Evolutionary conservation across 2,888 invertebrate genomes (phyloP), one percentile per base, ranked within the genome.

Genomic region (Poecilobothrus nobilitatus): DNA sequence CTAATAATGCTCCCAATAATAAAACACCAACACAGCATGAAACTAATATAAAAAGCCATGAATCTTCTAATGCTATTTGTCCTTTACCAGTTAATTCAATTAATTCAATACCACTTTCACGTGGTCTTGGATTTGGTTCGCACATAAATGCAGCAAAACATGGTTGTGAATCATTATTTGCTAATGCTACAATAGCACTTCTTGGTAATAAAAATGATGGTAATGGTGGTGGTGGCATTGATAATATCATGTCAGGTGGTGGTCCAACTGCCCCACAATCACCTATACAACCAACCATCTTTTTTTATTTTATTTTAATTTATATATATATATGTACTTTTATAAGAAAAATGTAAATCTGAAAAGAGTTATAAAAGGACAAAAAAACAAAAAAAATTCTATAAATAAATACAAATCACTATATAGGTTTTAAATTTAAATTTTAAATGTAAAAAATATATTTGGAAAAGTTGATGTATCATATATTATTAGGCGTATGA

Each of bases 201-300:
- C 78, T 78, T 4, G 82, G 79, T 63, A 82, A 74, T 68, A 94
- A 83, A 81, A 92, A 92, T 1, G 89, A 86, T 4, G 93, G 93
- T 73, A 91, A 84, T 0, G 93, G 94, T 0, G 94, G 94, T 63
- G 94, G 94, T 9, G 94, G 94, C 84, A 94, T 88, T 75, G 88
- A 89, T 68, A 92, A 83, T 73, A 93, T 92, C 70, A 86, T 88
- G 81, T 93, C 91, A 0, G 94, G 94, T 0, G 94, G 94, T 66
- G 81, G 81, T 15, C 79, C 80, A 62, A 78, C 75, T 69, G 77
- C 78, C 64, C 77, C 79, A 71, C 81, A 81, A 68, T 81, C 79
- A 67, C 81, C 80, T 70, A 80, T 73, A 70, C 80, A 81, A 68
- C 76, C 77, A 67, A 79, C 75, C 78, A 78, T 79, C 65, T 68